These are phyloP conservation scores for Eugnorisma glareosa DNA, from an alignment of 2,888 invertebrate species.

Conservation along the genomic window DNA sequence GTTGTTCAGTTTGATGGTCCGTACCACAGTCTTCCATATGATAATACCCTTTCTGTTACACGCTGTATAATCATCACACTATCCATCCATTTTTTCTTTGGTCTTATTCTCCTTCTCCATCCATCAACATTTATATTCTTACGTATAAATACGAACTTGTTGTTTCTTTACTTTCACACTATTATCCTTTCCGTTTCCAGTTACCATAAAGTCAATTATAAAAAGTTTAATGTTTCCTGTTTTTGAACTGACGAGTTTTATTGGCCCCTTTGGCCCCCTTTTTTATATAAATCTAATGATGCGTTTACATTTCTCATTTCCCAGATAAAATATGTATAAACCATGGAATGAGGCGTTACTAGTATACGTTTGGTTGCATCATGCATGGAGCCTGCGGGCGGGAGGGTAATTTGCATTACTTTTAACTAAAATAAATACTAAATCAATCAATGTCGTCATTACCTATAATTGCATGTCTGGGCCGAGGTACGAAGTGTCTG, in stretches of 20 bases:
- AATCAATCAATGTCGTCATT: conserved; percentile 11
- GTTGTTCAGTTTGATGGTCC: too few species aligned
- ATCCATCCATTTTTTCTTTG: background rate
- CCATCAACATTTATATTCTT: background rate
- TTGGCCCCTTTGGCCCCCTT: background rate
- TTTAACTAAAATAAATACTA: background rate
- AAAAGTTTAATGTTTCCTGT: conserved; percentile 10
- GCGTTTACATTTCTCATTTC: background rate
- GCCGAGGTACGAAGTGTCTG: conserved; percentile 23
- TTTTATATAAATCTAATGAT: background rate
- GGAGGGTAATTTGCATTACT: too few species aligned
- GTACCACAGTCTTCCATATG: too few species aligned
- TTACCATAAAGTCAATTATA: conserved; percentile 2
- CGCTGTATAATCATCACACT: too few species aligned
- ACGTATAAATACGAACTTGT: too few species aligned
- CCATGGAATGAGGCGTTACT: too few species aligned
- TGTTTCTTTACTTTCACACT: conserved; percentile 15
- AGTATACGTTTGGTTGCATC: too few species aligned
- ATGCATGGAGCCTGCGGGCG: too few species aligned
- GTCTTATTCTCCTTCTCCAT: background rate
- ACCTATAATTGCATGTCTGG: conserved; percentile 6
- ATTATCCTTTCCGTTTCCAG: conserved; percentile 39
- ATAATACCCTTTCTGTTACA: too few species aligned
- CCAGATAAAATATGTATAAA: too few species aligned
- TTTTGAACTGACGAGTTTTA: background rate